Base-by-base conservation (phyloP, 1,140 invertebrate species). In the Lucilia cuprina region DNA sequence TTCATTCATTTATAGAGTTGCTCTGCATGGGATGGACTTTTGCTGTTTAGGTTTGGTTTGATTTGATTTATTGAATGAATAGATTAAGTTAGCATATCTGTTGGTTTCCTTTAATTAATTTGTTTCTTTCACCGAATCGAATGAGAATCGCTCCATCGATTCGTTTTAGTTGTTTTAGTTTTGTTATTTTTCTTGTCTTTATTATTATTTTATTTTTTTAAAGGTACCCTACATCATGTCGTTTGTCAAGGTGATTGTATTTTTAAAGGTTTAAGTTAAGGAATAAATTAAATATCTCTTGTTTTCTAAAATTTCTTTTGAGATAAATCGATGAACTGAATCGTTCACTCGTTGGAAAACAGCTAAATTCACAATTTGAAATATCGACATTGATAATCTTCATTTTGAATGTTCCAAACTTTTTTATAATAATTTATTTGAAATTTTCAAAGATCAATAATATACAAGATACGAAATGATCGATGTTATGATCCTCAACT, bases 61-160 rank as follows among this genome's bases (percentile, higher is more conserved):
- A 84, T 77, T 84, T 84, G 84, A 84, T 84, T 84, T 84, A 84
- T 84, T 82, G 84, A 84, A 83, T 84, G 82, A 84, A 83, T 84
- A 82, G 84, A 83, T 84, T 84, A 83, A 84, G 84, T 84, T 84
- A 84, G 75, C 84, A 82, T 83, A 82, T 82, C 84, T 84, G 84
- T 77, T 84, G 82, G 84, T 84, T 83, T 84, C 78, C 82, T 84
- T 84, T 84, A 84, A 84, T 84, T 84, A 84, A 84, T 84, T 84
- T 84, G 84, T 84, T 84, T 84, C 83, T 82, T 84, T 82, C 74
- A 83, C 74, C 83, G 78, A 82, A 74, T 30, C 41, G 83, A 84
- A 84, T 82, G 78, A 8, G 55, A 70, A 70, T 21, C 2, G 65
- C n/a, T 70, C 19, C 65, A 70, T 21, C 19, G 65, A 25, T 70